Conservation (phyloP, 1,140 invertebrate species). For the Dryas iulia region DNA sequence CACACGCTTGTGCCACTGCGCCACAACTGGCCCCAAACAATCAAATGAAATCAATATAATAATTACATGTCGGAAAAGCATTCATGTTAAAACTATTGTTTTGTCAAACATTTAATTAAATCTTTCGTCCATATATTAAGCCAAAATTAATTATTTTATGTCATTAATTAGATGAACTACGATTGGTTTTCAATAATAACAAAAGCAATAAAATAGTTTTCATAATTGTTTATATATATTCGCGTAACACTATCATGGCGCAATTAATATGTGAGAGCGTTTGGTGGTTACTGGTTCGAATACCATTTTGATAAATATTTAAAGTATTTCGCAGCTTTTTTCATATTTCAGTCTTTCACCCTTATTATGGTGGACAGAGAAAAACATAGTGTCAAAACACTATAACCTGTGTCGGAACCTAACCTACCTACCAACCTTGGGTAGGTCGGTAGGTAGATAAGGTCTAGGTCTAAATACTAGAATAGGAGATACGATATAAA, state of each 20-base stretch:
- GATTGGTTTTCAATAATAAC: conserved; percentile 6
- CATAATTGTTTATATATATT: neutral
- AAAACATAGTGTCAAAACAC: too few species aligned
- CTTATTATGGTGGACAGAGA: too few species aligned
- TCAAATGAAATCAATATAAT: neutral
- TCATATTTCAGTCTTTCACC: too few species aligned
- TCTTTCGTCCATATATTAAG: conserved; percentile 8
- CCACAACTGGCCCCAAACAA: too few species aligned
- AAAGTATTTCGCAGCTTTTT: too few species aligned
- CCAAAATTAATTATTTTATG: conserved; percentile 7
- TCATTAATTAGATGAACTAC: conserved; percentile 15
- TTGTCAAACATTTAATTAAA: conserved; percentile 11
- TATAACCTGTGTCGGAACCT: too few species aligned
- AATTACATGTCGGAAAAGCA: neutral
- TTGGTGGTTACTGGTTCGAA: neutral
- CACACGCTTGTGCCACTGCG: too few species aligned
- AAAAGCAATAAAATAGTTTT: conserved; percentile 7
- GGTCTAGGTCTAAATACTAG: too few species aligned
- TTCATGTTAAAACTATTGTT: conserved; percentile 15
- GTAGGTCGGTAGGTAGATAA: too few species aligned
- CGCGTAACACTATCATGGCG: neutral
- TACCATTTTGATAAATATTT: neutral
- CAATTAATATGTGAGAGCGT: neutral
- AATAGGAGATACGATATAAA: neutral
- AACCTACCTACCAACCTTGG: too few species aligned